Evolutionary conservation across 2,113 vertebrate species (phyloP).

Genomic region (Crocuta crocuta): DNA sequence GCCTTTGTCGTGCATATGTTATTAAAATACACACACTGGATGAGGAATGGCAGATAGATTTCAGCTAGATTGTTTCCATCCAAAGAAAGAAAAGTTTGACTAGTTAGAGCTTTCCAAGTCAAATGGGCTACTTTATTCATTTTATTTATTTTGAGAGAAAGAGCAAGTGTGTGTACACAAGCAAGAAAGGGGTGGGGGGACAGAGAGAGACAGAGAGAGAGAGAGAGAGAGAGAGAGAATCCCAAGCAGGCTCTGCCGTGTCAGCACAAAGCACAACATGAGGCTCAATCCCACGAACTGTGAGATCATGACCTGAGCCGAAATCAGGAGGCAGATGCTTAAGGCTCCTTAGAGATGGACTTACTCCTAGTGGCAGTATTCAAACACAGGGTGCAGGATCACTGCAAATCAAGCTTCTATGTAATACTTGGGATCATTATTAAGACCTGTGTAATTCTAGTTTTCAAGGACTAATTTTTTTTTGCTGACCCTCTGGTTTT

Average conservation of each 20-base stretch:
- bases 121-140: background rate
- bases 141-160: too few species aligned
- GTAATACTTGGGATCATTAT: background rate
- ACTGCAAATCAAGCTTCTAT: background rate
- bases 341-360: background rate
- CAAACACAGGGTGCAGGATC: background rate
- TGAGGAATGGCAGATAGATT: background rate
- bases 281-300: too few species aligned
- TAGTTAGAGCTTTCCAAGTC: background rate
- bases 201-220: rapidly evolving
- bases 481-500: background rate
- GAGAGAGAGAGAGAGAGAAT: too few species aligned
- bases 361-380: background rate
- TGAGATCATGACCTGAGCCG: too few species aligned
- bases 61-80: background rate
- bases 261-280: too few species aligned
- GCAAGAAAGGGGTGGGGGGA: too few species aligned
- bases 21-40: background rate
- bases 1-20: background rate
- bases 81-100: background rate
- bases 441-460: background rate
- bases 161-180: too few species aligned
- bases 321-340: too few species aligned
- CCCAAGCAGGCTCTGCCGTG: too few species aligned
- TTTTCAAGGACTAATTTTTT: background rate